These are phyloP conservation scores for Siniperca undulata DNA, from an alignment of 2,797 vertebrate species.

Conservation along the genomic window DNA sequence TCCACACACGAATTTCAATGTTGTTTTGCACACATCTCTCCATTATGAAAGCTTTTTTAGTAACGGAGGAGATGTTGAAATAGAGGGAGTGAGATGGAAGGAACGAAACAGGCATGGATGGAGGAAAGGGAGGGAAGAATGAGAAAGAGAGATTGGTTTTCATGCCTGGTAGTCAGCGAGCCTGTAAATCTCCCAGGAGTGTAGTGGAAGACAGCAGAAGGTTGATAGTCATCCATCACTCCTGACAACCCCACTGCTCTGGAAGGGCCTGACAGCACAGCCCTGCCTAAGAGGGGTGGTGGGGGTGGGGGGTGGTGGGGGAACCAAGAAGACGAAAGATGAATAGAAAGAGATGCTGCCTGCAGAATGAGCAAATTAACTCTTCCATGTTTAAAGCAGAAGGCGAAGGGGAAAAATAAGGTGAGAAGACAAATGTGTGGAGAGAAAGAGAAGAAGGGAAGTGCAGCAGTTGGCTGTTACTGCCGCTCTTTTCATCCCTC, in stretches of 20 bases:
- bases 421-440: slow-evolving; percentile 66
- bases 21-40: slow-evolving; percentile 81
- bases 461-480: slow-evolving; percentile 66
- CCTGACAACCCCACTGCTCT: slow-evolving; percentile 93
- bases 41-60: slow-evolving; percentile 75
- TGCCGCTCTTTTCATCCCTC: slow-evolving; percentile 65
- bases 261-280: slow-evolving; percentile 91
- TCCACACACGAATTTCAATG: slow-evolving; percentile 73
- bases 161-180: slow-evolving; percentile 92
- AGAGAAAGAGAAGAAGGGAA: slow-evolving; percentile 31
- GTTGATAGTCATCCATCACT: slow-evolving; percentile 98
- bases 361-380: slow-evolving; percentile 91
- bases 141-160: slow-evolving; percentile 90
- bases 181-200: slow-evolving; percentile 94
- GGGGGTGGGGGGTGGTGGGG: slow-evolving; percentile 21
- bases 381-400: slow-evolving; percentile 89
- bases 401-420: slow-evolving; percentile 50
- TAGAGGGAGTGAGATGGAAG: slow-evolving; percentile 80
- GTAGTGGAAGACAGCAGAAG: slow-evolving; percentile 94
- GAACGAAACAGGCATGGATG: slow-evolving; percentile 71
- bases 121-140: slow-evolving; percentile 82
- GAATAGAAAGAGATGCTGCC: slow-evolving; percentile 90
- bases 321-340: slow-evolving; percentile 78
- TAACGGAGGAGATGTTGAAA: slow-evolving; percentile 80
- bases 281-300: slow-evolving; percentile 77